Base-by-base conservation (phyloP, 2,113 vertebrate species). In the Scomber colias region DNA sequence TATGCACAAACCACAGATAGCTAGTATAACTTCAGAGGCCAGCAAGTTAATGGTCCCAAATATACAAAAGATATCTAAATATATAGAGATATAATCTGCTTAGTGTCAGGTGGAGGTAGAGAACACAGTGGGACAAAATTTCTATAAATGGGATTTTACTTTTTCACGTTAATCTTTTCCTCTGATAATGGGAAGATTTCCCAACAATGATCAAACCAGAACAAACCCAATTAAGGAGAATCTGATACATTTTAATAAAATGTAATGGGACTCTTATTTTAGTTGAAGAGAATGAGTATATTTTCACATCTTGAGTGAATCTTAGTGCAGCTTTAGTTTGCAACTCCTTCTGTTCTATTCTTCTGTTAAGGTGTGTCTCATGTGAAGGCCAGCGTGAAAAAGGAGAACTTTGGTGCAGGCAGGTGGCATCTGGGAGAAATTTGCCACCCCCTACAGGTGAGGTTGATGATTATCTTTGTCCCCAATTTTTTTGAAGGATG, bases 381-480 rank as follows among this genome's bases (percentile, higher is more conserved):
- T 10, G 90, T 93, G 11, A 92, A 93, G 66, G 69, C 59, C 49
- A 92, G 81, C 27, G 92, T 92, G 27, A 89, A 87, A 71, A 3
- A 0, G 53, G 81, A 87, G 59, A 85, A 77, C 53, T 93, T 86
- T 67, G 0, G 7, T 0, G 17, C 81, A 11, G 93, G 81, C 3
- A 77, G 91, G 45, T 46, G 19, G 57, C 75, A 19, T 50, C 83
- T 93, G 10, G 93, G 93, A 60, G 4, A 3, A 9, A 31, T 91
- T 50, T 91, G 69, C 71, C 93, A 94, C 59, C 93, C 91, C 16
- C 68, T 94, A 9, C 93, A 94, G 84, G 93, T 94, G 54, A 79
- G 55, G 9, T 0, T 1, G 0, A 57, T 16, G 30, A 54, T 45
- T 15, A 21, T 30, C 27, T 48, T 27, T 44, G 9, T 55, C 11